These are phyloP conservation scores for Crotalus horridus DNA, from an alignment of 2,113 vertebrate species.

Conservation along the genomic window DNA sequence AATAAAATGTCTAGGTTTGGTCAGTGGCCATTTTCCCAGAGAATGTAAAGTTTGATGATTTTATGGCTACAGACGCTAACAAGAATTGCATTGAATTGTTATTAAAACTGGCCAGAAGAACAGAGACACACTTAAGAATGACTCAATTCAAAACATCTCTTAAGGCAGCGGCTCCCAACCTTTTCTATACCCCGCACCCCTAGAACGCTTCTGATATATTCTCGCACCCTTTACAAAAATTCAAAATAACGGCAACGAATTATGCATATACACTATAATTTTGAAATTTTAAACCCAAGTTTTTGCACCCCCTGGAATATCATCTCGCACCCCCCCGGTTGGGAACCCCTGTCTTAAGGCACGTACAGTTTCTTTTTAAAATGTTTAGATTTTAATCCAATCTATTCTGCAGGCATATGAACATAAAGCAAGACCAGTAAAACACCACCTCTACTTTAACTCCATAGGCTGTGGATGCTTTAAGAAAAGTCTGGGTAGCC, in stretches of 20 bases:
- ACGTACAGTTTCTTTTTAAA: not conserved
- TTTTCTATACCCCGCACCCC: no score
- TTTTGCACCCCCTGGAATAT: no score
- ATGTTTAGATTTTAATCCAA: not conserved
- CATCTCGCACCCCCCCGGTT: no score
- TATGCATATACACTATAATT: no score
- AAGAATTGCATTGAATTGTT: not conserved
- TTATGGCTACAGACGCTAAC: not conserved
- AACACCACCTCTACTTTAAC: not conserved
- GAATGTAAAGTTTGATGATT: not conserved
- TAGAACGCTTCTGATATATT: no score
- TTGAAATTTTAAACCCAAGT: no score
- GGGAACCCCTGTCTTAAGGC: not conserved
- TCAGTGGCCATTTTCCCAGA: not conserved
- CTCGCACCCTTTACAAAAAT: no score
- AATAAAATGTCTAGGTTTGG: not conserved
- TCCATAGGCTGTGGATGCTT: not conserved
- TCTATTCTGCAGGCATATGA: not conserved
- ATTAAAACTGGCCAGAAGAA: not conserved
- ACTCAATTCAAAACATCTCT: not conserved
- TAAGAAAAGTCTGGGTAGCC: not conserved
- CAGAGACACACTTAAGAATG: not conserved
- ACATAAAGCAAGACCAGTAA: not conserved
- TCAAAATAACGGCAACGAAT: no score
- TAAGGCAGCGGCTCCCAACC: not conserved